Base-by-base conservation (phyloP, 2,113 vertebrate genomes). In the Nipponia nippon region DNA sequence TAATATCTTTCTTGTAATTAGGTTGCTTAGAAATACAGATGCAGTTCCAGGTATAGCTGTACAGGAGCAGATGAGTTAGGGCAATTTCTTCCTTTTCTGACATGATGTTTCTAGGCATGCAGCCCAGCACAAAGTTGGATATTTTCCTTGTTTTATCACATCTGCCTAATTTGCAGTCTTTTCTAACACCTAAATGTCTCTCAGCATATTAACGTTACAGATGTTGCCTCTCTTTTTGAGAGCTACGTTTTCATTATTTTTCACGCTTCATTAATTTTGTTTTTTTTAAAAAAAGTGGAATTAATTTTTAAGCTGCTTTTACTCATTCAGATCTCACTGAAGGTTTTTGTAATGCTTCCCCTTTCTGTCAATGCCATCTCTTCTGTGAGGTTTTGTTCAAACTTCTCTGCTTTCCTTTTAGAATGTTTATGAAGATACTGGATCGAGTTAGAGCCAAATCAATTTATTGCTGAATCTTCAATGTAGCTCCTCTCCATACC, bases 151-250 rank as follows among this genome's bases (percentile, higher is more conserved):
- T 47, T 93, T 42, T 56, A 23, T 89, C 91, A 82, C 89, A 91
- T 96, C 94, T 97, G 95, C 78, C 56, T 94, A 22, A 87, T 96
- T 84, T 95, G 47, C 83, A 79, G 0, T 87, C 86, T 84, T 86
- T 56, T 89, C 17, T 75, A 93, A 86, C 83, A 92, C 94, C 71
- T 92, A 22, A 20, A 42, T 62, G 67, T 92, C 59, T 91, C 87
- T 81, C 81, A 76, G 77, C 73, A 11, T 49, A 89, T 82, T 91
- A 89, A 52, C 65, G 1, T 72, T 94, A 78, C 77, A 85, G 94
- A 91, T 96, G 92, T 91, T 87, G 86, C 65, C 49, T 93, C 83
- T 84, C 77, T 87, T 91, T 87, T 79, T 53, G 61, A 89, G 73
- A 87, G 80, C 56, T 72, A 26, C 26, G 2, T 92, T 92, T 94